Base-by-base conservation (phyloP, 2,888 invertebrate species). In the Abrostola triplasia region DNA sequence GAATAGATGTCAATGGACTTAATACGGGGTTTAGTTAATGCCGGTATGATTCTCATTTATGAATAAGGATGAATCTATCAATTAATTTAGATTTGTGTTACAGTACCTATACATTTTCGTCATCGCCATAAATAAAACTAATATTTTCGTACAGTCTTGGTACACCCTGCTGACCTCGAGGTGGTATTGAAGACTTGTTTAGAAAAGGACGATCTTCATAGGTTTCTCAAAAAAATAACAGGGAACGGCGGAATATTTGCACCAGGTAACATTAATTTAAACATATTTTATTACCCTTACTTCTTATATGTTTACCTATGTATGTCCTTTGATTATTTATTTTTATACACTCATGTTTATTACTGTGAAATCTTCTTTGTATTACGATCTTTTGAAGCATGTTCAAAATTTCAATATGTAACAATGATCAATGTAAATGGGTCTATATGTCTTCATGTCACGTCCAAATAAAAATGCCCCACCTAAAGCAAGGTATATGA, bases 141-240 rank as follows among this genome's bases (percentile, higher is more conserved):
- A 57, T 58, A 56, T 70, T 67, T 65, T 57, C 67, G 48, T 61
- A 11, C 76, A 93, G 93, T 92, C 5, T n/a, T 88, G 10, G 69
- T 86, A 1, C 74, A 94, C 70, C 93, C 93, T 0, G 77, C 80
- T 0, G 93, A 93, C 59, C 63, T 89, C 38, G 93, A 93, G 76
- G 69, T 89, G 70, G 80, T 94, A 24, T 62, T 93, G 65, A 94
- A 92, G 79, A 86, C 88, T 0, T 92, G 91, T 50, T 38, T 94
- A 69, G 92, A 93, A 73, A 94, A 92, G 66, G 92, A 92, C 36
- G 89, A 91, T 47, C 81, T 92, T 0, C 92, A 92, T 64, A 83
- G 90, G 40, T 92, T 91, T 57, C 74, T 91, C 0, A 82, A 84
- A 49, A 87, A 83, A 36, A 0, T 91, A 12, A 81, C 86, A 35